These are phyloP conservation scores for Hippocampus kuda DNA, from an alignment of 2,797 vertebrate species.

Conservation along the genomic window DNA sequence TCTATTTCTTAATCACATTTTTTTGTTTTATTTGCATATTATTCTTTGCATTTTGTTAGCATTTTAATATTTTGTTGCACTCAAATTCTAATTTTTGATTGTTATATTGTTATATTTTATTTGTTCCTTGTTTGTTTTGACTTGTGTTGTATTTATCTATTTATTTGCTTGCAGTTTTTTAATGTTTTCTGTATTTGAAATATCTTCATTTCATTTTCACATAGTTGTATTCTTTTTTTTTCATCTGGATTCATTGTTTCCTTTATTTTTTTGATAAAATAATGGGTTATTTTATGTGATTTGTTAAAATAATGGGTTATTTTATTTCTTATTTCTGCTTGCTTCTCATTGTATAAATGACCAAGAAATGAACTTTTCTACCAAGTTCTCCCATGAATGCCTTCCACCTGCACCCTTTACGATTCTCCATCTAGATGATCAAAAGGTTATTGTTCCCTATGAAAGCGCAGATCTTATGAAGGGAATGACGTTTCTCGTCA, in stretches of 20 bases:
- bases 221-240: not conserved
- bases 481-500: conserved; percentile 33
- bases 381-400: not conserved
- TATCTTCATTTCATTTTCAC: not conserved
- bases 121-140: too few relatives aligned
- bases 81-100: too few relatives aligned
- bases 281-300: not conserved
- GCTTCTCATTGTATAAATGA: not conserved
- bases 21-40: too few relatives aligned
- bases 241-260: not conserved
- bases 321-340: not conserved
- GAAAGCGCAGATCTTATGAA: conserved; percentile 4
- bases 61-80: too few relatives aligned
- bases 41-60: too few relatives aligned
- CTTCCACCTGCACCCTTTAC: not conserved
- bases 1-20: too few relatives aligned
- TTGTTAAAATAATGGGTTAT: not conserved
- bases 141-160: too few relatives aligned
- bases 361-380: not conserved
- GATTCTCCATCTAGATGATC: not conserved
- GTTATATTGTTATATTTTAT: too few relatives aligned
- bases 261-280: too few relatives aligned
- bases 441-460: not conserved
- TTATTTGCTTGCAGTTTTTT: too few relatives aligned
- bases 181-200: too few relatives aligned